These are phyloP conservation scores for Acanthococcus lagerstroemiae DNA, from an alignment of 2,888 invertebrate genomes.

Conservation along the genomic window DNA sequence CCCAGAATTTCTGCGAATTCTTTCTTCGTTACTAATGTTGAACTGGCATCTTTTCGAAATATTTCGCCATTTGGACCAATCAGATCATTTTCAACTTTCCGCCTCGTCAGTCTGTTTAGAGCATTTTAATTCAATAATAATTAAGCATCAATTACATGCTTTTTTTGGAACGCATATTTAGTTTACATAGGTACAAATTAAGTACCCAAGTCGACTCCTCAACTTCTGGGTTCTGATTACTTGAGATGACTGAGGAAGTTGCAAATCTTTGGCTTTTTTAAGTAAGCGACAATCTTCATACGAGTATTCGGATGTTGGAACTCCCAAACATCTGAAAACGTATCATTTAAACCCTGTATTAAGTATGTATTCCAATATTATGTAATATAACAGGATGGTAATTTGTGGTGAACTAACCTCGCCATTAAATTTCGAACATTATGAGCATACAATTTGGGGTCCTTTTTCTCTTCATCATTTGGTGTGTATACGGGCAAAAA, in stretches of 20 bases:
- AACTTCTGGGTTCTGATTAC: constrained; percentile 70
- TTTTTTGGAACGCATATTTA: background rate
- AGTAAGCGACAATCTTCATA: constrained; percentile 85
- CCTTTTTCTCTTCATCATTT: constrained; percentile 69
- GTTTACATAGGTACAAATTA: background rate
- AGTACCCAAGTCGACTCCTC: constrained; percentile 62
- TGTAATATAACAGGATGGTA: background rate
- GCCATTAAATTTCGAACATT: constrained; percentile 89
- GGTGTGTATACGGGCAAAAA: constrained; percentile 87
- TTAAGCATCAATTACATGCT: background rate
- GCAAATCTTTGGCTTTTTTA: constrained; percentile 70
- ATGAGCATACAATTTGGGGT: constrained; percentile 79
- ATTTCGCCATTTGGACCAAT: background rate
- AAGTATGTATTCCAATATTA: background rate
- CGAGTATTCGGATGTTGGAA: constrained; percentile 82
- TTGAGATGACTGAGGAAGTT: constrained; percentile 62
- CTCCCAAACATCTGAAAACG: constrained; percentile 58
- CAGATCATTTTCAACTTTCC: background rate
- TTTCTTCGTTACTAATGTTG: background rate
- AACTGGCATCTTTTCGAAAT: background rate
- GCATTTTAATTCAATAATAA: background rate
- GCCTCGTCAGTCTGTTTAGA: background rate
- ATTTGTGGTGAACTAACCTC: constrained; percentile 52
- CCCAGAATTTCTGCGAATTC: constrained; percentile 55
- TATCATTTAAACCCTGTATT: background rate